phyloP scores from a whole-genome alignment of 2,113 vertebrate genomes.

The Pachypanchax playfairii region DNA sequence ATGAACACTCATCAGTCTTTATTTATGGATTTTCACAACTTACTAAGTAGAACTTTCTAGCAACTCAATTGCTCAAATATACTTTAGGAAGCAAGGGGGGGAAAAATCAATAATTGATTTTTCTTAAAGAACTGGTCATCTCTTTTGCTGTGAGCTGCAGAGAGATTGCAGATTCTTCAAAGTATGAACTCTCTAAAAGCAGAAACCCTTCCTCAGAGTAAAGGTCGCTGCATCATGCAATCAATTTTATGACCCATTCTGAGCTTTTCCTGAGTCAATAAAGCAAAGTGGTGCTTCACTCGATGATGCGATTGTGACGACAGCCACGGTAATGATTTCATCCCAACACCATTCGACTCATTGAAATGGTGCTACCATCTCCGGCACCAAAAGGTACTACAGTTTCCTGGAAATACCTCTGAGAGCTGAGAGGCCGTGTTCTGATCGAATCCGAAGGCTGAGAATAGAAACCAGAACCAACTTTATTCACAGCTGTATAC shows the following conservation, averaged over 20 bases:
- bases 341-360: slow-evolving; percentile 38
- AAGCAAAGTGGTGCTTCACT: slow-evolving; percentile 64
- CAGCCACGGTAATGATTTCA: slow-evolving; percentile 59
- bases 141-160: slow-evolving; percentile 17
- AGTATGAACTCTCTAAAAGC: slow-evolving; percentile 37
- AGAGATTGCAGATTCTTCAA: slow-evolving; percentile 24
- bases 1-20: neutral
- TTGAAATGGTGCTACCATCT: slow-evolving; percentile 30
- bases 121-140: slow-evolving; percentile 8
- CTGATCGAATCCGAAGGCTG: slow-evolving; percentile 48
- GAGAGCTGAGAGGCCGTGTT: slow-evolving; percentile 35
- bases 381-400: slow-evolving; percentile 28
- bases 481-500: slow-evolving; percentile 70
- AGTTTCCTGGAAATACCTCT: slow-evolving; percentile 32
- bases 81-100: slow-evolving; percentile 6
- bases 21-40: neutral
- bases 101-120: slow-evolving; percentile 6
- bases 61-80: neutral
- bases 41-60: neutral
- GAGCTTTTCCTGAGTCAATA: slow-evolving; percentile 72
- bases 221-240: slow-evolving; percentile 59
- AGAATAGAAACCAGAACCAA: slow-evolving; percentile 55
- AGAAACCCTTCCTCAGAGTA: slow-evolving; percentile 42
- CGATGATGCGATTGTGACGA: slow-evolving; percentile 63
- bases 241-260: slow-evolving; percentile 67